Conservation (phyloP, 2,797 vertebrate genomes). For the Perodicticus potto region DNA sequence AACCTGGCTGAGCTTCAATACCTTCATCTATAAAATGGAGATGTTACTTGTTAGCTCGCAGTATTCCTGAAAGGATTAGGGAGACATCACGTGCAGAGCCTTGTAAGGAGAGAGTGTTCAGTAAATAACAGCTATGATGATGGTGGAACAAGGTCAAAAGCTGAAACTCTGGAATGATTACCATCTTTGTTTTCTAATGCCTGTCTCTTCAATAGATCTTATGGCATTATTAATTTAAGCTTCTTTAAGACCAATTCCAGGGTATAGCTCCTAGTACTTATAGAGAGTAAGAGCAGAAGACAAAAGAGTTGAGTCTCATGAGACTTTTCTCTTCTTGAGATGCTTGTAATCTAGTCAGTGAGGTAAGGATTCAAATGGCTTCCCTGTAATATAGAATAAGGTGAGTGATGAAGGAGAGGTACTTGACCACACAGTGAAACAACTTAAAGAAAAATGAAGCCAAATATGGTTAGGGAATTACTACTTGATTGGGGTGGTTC, state of each 20-base stretch:
- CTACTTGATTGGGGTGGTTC: neutral
- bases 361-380: neutral
- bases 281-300: neutral
- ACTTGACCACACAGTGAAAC: neutral
- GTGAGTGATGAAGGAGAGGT: neutral
- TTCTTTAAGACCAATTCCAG: neutral
- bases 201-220: neutral
- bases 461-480: neutral
- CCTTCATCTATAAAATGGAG: neutral
- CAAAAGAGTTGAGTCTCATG: neutral
- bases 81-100: neutral
- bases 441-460: conserved; percentile 30
- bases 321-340: conserved; percentile 3
- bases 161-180: neutral
- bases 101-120: neutral
- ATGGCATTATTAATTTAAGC: neutral
- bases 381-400: neutral
- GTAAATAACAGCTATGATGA: neutral
- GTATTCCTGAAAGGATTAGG: neutral
- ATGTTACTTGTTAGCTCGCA: neutral
- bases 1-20: neutral
- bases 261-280: neutral
- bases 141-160: neutral
- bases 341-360: conserved; percentile 44
- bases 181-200: neutral